These are phyloP conservation scores for Phyllotreta striolata DNA, from an alignment of 2,888 invertebrate genomes.

Conservation along the genomic window DNA sequence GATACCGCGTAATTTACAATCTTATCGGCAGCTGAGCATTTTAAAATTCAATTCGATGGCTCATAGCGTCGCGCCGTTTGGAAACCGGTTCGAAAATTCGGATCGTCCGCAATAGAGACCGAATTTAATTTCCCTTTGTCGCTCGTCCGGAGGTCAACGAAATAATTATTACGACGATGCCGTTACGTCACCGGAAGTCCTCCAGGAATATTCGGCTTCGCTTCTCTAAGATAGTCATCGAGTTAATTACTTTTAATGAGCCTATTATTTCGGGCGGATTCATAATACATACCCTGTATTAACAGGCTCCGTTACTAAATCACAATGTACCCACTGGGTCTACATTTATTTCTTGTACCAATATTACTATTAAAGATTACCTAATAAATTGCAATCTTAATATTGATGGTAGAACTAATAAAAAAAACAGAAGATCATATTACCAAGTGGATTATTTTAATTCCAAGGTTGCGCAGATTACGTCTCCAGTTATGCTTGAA, in stretches of 20 bases:
- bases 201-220: conserved; percentile 37
- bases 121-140: too few species aligned
- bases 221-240: conserved; percentile 17
- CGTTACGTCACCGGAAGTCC: conserved; percentile 18
- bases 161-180: not conserved
- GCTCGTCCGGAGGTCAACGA: not conserved
- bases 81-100: not conserved
- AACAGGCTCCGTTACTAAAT: conserved; percentile 44
- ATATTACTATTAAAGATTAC: too few species aligned
- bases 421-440: too few species aligned
- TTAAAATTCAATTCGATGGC: conserved; percentile 1
- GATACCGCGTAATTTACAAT: conserved; percentile 5
- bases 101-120: not conserved
- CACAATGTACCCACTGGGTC: conserved; percentile 27
- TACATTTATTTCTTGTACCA: too few species aligned
- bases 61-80: not conserved
- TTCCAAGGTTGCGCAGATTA: too few species aligned
- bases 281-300: conserved; percentile 41
- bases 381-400: too few species aligned
- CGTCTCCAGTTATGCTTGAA: too few species aligned
- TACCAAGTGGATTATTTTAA: too few species aligned
- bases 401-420: not conserved
- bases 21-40: conserved; percentile 11
- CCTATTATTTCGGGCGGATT: conserved; percentile 46
- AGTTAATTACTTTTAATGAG: conserved; percentile 50